phyloP scores from a whole-genome alignment of 2,797 vertebrate species.

The Neopelma chrysocephalum region DNA sequence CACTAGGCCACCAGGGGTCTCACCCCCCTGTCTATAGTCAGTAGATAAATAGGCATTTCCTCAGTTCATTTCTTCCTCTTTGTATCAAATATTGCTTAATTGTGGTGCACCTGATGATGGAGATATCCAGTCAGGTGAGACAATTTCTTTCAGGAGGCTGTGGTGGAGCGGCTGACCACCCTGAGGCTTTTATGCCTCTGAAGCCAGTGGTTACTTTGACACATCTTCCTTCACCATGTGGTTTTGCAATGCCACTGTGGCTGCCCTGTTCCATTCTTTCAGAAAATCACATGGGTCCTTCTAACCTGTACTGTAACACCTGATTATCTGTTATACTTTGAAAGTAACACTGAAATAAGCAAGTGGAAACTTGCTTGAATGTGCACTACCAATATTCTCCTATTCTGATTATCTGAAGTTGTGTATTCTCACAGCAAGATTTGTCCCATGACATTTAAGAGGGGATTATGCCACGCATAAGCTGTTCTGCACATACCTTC shows the following conservation, averaged over 20 bases:
- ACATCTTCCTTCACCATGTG: neutral
- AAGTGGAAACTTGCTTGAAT: neutral
- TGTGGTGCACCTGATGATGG: neutral
- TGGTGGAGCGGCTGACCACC: neutral
- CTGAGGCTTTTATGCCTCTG: neutral
- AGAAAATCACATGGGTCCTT: neutral
- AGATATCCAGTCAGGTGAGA: neutral
- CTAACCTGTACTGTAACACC: neutral
- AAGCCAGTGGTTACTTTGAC: neutral
- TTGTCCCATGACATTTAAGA: neutral
- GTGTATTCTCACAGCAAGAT: neutral
- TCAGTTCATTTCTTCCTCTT: neutral
- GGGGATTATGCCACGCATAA: neutral
- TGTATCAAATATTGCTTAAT: neutral
- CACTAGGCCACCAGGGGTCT: no score
- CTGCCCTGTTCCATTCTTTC: neutral
- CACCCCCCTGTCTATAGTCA: neutral
- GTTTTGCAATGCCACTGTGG: neutral
- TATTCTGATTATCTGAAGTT: neutral
- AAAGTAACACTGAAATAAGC: neutral
- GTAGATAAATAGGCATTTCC: neutral
- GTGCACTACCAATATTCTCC: neutral
- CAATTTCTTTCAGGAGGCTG: neutral
- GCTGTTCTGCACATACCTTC: neutral
- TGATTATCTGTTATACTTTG: neutral